phyloP scores from a whole-genome alignment of 2,113 vertebrate genomes.

The Ophiodon elongatus region DNA sequence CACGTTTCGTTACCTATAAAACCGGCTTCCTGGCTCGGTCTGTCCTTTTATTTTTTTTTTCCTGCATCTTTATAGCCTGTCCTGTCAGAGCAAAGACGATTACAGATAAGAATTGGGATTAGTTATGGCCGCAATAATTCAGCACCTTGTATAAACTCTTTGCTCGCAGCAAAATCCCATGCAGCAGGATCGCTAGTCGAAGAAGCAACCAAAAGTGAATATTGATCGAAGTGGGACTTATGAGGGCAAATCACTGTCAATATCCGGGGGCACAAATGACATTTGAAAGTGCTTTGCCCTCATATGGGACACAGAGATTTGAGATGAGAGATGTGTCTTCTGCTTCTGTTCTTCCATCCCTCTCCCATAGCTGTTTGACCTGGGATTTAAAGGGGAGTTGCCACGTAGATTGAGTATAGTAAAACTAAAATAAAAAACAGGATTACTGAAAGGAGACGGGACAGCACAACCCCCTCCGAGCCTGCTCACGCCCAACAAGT shows the following conservation, averaged over 20 bases:
- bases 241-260: too few species aligned
- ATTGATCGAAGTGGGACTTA: too few species aligned
- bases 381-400: constrained; percentile 34
- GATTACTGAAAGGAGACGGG: constrained; percentile 54
- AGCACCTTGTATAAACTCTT: constrained; percentile 21
- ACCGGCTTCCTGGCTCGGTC: constrained; percentile 40
- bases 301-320: too few species aligned
- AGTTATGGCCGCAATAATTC: not conserved
- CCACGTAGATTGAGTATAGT: constrained; percentile 46
- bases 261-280: too few species aligned
- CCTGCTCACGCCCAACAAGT: not conserved
- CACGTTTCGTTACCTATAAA: constrained; percentile 69
- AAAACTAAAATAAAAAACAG: constrained; percentile 6
- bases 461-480: constrained; percentile 31
- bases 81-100: constrained; percentile 21
- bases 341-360: not conserved
- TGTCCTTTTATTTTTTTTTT: constrained; percentile 42
- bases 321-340: not conserved
- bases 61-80: constrained; percentile 14
- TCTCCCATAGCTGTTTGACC: constrained; percentile 5
- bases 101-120: not conserved
- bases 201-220: not conserved
- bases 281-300: too few species aligned
- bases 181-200: not conserved
- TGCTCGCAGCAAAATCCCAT: not conserved